phyloP scores from a whole-genome alignment of 2,888 invertebrate genomes.

The Hirtodrosophila duncani region DNA sequence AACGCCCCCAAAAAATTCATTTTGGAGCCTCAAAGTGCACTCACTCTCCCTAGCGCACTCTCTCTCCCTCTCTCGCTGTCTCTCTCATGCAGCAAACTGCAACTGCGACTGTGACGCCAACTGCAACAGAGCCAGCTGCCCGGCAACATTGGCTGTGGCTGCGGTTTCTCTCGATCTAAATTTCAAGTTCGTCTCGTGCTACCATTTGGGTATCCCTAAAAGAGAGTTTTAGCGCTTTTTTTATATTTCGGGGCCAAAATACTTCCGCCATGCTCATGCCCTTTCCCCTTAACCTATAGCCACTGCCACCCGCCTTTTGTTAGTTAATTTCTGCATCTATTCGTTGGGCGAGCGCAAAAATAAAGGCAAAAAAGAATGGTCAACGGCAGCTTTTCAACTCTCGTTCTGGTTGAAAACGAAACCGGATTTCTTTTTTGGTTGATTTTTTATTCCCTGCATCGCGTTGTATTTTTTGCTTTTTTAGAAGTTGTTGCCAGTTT shows the following conservation, averaged over 20 bases:
- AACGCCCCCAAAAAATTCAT: slow-evolving; percentile 39
- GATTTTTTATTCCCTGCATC: slow-evolving; percentile 5
- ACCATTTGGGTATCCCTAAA: slow-evolving; percentile 43
- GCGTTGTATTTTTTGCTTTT: slow-evolving; percentile 26
- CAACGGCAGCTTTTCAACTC: slow-evolving; percentile 27
- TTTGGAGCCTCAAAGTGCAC: slow-evolving; percentile 29
- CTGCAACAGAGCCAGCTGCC: slow-evolving; percentile 37
- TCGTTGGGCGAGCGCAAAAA: slow-evolving; percentile 49
- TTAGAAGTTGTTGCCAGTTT: slow-evolving; percentile 56
- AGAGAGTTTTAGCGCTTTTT: slow-evolving; percentile 38
- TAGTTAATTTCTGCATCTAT: slow-evolving; percentile 45
- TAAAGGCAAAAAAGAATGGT: not conserved
- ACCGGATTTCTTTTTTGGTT: slow-evolving; percentile 70
- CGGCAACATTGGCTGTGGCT: no score
- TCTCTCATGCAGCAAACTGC: slow-evolving; percentile 10
- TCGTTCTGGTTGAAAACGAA: slow-evolving; percentile 71
- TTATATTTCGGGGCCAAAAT: slow-evolving; percentile 37
- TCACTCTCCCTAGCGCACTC: slow-evolving; percentile 27
- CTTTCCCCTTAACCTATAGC: slow-evolving; percentile 45
- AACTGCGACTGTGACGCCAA: slow-evolving; percentile 4
- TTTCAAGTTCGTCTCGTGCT: slow-evolving; percentile 71
- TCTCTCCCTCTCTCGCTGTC: slow-evolving; percentile 27
- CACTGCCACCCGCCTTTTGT: slow-evolving; percentile 5
- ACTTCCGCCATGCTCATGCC: slow-evolving; percentile 39
- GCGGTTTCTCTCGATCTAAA: slow-evolving; percentile 68